Evolutionary conservation across 2,797 vertebrate genomes (phyloP), one percentile per base, ranked within the genome.

Genomic region (Pitangus sulphuratus): DNA sequence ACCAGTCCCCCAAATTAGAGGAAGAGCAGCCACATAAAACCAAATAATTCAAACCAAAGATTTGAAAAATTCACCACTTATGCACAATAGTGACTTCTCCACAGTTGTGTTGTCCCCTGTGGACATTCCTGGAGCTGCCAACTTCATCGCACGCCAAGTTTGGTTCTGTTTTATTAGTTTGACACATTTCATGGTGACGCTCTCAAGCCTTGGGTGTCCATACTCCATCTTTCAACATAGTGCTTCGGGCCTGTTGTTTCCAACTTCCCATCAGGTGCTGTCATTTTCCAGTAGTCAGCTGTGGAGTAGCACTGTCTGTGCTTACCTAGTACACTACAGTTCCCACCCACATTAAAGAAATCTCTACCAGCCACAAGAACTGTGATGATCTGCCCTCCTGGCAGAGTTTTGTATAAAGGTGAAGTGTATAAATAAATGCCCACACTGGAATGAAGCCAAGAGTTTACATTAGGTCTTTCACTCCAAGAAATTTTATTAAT

Each of bases 111-210:
- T 58, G 31, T 71, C 71, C 70, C 87, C 61, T 80, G 72, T 80
- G 93, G 81, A 77, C 20, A 7, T 7, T 92, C 56, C 64, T 77
- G 71, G 77, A 77, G 51, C 71, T 93, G 60, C 84, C 60, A 81
- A 60, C 39, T 84, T 87, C 60, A 20, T 75, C 0, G 0, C n/a
- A 57, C 91, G 75, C 75, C 81, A 92, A 83, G 26, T 85, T 71
- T 42, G 51, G 48, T 77, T 94, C 78, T 90, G 64, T 93, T 95
- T 89, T 95, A 93, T 93, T 89, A 80, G 60, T 21, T 66, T 94
- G 92, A 96, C 64, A 78, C 75, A n/a, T 68, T 68, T 64, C 61
- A 64, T 1, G 2, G 92, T 83, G 86, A 80, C 75, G 87, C 35
- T 65, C 57, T 91, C 7, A 12, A 92, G 68, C n/a, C 71, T 54